A percentile compares a stretch with the other conserved stretches of the same genome.
These are phyloP conservation scores for Salarias fasciatus DNA, from an alignment of 2,797 vertebrate species.

Conservation along the genomic window DNA sequence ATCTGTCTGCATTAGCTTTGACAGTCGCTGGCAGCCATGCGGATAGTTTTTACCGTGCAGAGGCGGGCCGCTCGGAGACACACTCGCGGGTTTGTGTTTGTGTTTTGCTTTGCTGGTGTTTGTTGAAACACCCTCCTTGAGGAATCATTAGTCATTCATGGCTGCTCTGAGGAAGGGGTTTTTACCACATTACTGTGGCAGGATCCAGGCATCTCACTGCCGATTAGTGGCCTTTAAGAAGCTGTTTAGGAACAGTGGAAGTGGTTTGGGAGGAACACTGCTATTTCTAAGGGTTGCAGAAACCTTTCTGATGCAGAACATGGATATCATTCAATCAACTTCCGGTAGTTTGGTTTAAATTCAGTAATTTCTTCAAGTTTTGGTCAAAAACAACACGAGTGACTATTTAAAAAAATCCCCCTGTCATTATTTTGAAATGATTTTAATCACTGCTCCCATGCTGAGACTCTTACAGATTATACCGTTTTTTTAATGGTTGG, in stretches of 20 bases:
- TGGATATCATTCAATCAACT: constrained; percentile 32
- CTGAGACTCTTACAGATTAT: constrained; percentile 2
- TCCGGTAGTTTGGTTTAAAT: constrained; percentile 45
- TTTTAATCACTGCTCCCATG: constrained; percentile 28
- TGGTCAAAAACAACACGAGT: constrained; percentile 26
- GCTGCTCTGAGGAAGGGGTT: constrained; percentile 60
- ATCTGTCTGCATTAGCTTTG: constrained; percentile 45
- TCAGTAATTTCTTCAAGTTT: constrained; percentile 55
- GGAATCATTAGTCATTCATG: constrained; percentile 78
- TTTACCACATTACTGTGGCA: constrained; percentile 55
- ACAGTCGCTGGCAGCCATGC: constrained; percentile 38
- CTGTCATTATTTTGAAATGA: constrained; percentile 19
- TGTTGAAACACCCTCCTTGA: constrained; percentile 59
- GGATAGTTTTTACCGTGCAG: constrained; percentile 22
- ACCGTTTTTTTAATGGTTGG: constrained; percentile 14
- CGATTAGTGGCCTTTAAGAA: constrained; percentile 41
- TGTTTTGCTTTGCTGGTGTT: constrained; percentile 67
- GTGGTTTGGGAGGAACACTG: constrained; percentile 15
- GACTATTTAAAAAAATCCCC: constrained; percentile 24
- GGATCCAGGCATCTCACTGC: constrained; percentile 40
- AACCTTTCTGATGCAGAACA: too few relatives aligned
- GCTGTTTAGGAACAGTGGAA: constrained; percentile 20
- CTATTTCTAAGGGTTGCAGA: neutral
- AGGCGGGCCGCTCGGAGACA: constrained; percentile 22
- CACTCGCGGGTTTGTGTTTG: constrained; percentile 52